Evolutionary conservation across 2,888 invertebrate genomes (phyloP), one percentile per base, ranked within the genome.

Genomic region (Tillus elongatus): DNA sequence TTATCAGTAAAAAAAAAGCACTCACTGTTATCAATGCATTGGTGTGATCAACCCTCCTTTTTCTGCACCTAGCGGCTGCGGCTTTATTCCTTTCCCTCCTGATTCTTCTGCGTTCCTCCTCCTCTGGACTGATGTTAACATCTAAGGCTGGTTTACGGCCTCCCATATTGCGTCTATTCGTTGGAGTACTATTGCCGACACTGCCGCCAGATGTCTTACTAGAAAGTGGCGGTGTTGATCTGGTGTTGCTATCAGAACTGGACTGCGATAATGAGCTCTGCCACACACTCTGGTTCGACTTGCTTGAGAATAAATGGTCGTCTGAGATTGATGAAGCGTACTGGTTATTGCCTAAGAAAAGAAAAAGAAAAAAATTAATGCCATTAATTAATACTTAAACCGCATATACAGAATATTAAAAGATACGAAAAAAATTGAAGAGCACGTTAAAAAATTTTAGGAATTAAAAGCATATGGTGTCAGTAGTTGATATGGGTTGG

Each of bases 51-150:
- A 97, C 84, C 43, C 97, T 76, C 48, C 96, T 78, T 65, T 96
- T 93, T 57, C 97, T 79, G 67, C 97, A 98, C 49, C 96, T 77
- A 0, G 97, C 97, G 35, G 97, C 97, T 16, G 97, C 97, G 70
- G 90, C 77, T 67, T 98, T 98, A 67, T 98, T 98, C 42, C 97
- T 72, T 60, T 96, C 95, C 32, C 97, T 74, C 13, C 97, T 75
- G 29, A 90, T 68, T 56, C 82, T 77, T 32, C 93, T 73, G 40
- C 92, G 76, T 56, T 92, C 91, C 58, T 91, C 91, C 61, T 97
- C 97, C 63, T 96, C 93, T 1, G 91, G 90, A 30, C 83, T 74
- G 59, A 87, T 72, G 64, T 85, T 79, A 47, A 78, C 72, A 42
- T 83, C 79, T 58, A 82, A 81, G 40, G 73, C 74, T 10, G 90